Base-by-base conservation (phyloP, 2,113 vertebrate species). In the Oryzias javanicus region DNA sequence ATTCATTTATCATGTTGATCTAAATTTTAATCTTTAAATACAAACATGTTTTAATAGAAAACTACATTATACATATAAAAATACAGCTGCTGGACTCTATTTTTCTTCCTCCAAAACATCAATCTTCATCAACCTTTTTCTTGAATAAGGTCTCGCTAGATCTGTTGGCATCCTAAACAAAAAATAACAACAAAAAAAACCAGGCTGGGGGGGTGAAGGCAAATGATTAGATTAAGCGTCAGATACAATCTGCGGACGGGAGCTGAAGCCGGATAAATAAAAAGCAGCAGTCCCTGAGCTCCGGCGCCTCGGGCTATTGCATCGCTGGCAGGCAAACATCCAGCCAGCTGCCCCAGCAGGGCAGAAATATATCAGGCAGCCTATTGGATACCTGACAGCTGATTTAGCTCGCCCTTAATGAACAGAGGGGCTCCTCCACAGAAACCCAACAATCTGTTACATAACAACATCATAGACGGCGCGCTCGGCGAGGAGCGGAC, bases 261-360 rank as follows among this genome's bases (percentile, higher is more conserved):
- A 81, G 63, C 67, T 42, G 74, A 77, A 51, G 52, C 63, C 54
- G 45, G 63, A 74, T 78, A 80, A 86, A 86, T 70, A 72, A 79
- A 73, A 78, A 74, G 67, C 67, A 72, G 46, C 63, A 25, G 70
- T 84, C 74, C 76, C 74, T 72, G 55, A 78, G 76, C 73, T 57
- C 47, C 61, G 35, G 1, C 45, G 70, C 86, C 80, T 14, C 24
- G 58, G 83, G 82, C 86, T 79, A 82, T 75, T 64, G 76, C 86
- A 80, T 65, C 51, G 80, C 84, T 80, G 59, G 76, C 76, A 83
- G 84, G 80, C 80, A 82, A 82, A 88, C 74, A 81, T 80, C 77
- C 75, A 74, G 64, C 66, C 70, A 65, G 77, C 56, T 74, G 67
- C 72, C 79, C 81, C 69, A 60, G 68, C 70, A 76, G 76, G 76